Conservation (phyloP, 2,797 vertebrate genomes). For the Sebastes steindachneri region DNA sequence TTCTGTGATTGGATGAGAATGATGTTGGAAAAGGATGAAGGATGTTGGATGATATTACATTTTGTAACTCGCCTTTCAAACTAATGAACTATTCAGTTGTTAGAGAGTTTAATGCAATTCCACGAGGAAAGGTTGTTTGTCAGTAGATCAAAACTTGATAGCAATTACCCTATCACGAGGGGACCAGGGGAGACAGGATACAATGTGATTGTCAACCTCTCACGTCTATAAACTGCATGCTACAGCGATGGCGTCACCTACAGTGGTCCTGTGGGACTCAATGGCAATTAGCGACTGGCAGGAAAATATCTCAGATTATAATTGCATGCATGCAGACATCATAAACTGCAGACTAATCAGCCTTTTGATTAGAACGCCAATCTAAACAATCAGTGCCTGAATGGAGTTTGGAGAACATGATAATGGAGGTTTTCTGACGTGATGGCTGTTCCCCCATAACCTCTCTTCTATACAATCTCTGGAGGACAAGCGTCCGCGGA, state of each 20-base stretch:
- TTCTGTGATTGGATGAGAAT: neutral
- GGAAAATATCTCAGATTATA: slow-evolving; percentile 27
- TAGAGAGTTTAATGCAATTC: neutral
- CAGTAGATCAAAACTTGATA: neutral
- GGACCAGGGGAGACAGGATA: neutral
- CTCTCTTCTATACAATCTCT: neutral
- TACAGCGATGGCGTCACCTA: neutral
- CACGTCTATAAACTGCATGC: neutral
- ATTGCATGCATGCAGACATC: slow-evolving; percentile 25
- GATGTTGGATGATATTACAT: neutral
- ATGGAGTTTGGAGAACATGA: neutral
- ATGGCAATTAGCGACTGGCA: slow-evolving; percentile 20
- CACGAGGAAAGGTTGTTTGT: slow-evolving; percentile 11
- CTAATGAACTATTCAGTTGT: neutral
- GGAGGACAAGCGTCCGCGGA: neutral
- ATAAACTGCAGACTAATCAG: slow-evolving; percentile 13
- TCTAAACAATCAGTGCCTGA: neutral
- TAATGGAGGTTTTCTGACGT: neutral
- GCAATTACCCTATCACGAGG: slow-evolving; percentile 5
- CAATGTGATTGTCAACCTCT: slow-evolving; percentile 1
- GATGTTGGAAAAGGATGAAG: no score
- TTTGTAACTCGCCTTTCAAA: neutral
- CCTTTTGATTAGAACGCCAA: neutral
- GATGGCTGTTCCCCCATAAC: neutral
- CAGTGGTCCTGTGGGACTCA: slow-evolving; percentile 9